A percentile compares a stretch with the other conserved stretches of the same genome.
phyloP scores from a whole-genome alignment of 2,888 invertebrate genomes.

The Blastobasis adustella region DNA sequence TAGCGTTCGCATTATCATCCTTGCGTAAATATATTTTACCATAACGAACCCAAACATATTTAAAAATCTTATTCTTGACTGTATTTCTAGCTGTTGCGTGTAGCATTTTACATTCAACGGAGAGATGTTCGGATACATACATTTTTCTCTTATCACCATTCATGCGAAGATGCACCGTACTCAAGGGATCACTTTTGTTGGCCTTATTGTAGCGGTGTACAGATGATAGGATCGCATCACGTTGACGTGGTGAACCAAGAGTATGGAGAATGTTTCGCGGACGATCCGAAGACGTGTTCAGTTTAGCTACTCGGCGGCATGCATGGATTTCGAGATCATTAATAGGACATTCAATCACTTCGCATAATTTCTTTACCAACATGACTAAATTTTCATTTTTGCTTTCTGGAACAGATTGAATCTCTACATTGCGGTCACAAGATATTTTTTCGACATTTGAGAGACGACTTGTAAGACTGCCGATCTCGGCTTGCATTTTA shows the following conservation, averaged over 20 bases:
- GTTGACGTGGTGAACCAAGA: too few species aligned
- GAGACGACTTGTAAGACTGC: conserved; percentile 5
- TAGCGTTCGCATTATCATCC: not conserved
- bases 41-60: conserved; percentile 3
- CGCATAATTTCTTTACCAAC: conserved; percentile 10
- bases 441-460: conserved; percentile 8
- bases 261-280: too few species aligned
- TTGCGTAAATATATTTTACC: conserved; percentile 3
- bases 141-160: too few species aligned
- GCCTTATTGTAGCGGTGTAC: too few species aligned
- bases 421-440: conserved; percentile 9
- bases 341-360: conserved; percentile 1
- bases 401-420: conserved; percentile 13
- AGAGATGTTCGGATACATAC: conserved; percentile 8
- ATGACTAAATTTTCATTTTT: conserved; percentile 5
- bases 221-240: too few species aligned
- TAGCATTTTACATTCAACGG: conserved; percentile 3
- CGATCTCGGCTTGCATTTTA: not conserved
- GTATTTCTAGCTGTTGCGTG: not conserved
- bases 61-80: not conserved
- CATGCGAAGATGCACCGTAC: too few species aligned
- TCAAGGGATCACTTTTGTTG: too few species aligned
- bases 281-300: too few species aligned
- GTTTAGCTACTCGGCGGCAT: too few species aligned
- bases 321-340: not conserved